Conservation (phyloP, 2,797 vertebrate genomes). For the Sphaeramia orbicularis region DNA sequence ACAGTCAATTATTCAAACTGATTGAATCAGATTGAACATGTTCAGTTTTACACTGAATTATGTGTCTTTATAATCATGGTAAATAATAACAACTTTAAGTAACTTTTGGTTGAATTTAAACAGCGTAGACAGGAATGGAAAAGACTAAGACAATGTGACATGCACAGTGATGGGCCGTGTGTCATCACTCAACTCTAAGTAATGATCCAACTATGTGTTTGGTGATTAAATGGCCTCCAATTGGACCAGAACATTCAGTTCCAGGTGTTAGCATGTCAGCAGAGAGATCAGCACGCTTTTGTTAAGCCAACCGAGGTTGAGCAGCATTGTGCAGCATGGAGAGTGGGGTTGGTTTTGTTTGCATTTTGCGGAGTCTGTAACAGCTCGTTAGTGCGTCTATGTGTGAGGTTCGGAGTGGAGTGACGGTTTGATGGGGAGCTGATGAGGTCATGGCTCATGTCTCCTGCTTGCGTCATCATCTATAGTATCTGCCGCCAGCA, state of each 20-base stretch:
- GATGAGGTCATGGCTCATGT: conserved; percentile 76
- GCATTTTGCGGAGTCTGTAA: conserved; percentile 34
- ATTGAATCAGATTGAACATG: too few species aligned
- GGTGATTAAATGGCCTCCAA: conserved; percentile 35
- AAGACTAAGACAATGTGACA: too few species aligned
- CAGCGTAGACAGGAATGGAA: too few species aligned
- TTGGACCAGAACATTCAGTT: conserved; percentile 28
- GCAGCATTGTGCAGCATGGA: conserved; percentile 8
- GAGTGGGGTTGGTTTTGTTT: conserved; percentile 20
- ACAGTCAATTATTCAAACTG: too few species aligned
- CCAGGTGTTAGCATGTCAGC: conserved; percentile 26
- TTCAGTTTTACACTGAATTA: too few species aligned
- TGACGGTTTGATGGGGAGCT: conserved; percentile 56
- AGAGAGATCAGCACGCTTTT: conserved; percentile 24
- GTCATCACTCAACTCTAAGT: conserved; percentile 63
- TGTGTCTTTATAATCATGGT: too few species aligned
- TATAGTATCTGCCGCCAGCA: conserved; percentile 57
- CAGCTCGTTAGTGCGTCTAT: conserved; percentile 11
- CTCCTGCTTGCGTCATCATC: conserved; percentile 71
- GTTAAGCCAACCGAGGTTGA: conserved; percentile 17
- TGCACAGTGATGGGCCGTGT: conserved; percentile 43
- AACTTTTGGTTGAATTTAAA: too few species aligned
- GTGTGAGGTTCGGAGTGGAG: conserved; percentile 18
- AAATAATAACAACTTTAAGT: too few species aligned
- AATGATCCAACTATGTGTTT: conserved; percentile 39